Evolutionary conservation across 2,113 vertebrate species (phyloP).

Genomic region (Pholis gunnellus): DNA sequence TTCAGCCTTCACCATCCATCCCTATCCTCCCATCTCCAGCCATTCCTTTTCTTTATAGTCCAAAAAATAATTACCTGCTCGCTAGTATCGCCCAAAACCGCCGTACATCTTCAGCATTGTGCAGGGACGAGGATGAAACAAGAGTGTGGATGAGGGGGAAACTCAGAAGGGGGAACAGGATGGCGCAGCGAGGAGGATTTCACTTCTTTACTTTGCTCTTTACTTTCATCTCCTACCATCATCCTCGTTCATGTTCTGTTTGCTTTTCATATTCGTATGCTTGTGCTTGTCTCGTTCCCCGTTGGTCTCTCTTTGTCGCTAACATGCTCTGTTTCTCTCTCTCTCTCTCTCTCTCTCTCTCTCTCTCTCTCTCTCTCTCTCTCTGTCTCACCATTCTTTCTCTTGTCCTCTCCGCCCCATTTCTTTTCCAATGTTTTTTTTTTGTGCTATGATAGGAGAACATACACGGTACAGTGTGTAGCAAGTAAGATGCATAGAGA

Average conservation of each 20-base stretch:
- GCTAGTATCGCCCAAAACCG: not conserved
- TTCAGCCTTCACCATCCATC: not conserved
- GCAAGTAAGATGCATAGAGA: not conserved
- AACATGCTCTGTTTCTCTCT: not conserved
- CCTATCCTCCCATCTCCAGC: constrained; percentile 3
- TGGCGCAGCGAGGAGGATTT: constrained; percentile 35
- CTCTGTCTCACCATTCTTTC: not conserved
- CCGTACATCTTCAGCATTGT: not conserved
- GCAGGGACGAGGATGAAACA: constrained; percentile 43
- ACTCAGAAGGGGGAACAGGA: constrained; percentile 18
- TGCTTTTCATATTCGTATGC: constrained; percentile 39
- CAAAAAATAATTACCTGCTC: constrained; percentile 45
- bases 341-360: constrained; percentile 1
- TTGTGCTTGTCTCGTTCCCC: constrained; percentile 30
- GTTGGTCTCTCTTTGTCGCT: constrained; percentile 28
- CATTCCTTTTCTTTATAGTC: constrained; percentile 1
- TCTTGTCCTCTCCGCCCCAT: constrained; percentile 7
- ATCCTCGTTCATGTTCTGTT: constrained; percentile 42
- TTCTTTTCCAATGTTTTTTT: constrained; percentile 2
- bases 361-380: not conserved
- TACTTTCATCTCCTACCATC: constrained; percentile 40
- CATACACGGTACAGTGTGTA: not conserved
- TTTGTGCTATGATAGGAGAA: not conserved
- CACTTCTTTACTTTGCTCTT: constrained; percentile 52
- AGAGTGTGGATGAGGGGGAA: constrained; percentile 5